Base-by-base conservation (phyloP, 1,140 invertebrate genomes). In the Heterodera schachtii region DNA sequence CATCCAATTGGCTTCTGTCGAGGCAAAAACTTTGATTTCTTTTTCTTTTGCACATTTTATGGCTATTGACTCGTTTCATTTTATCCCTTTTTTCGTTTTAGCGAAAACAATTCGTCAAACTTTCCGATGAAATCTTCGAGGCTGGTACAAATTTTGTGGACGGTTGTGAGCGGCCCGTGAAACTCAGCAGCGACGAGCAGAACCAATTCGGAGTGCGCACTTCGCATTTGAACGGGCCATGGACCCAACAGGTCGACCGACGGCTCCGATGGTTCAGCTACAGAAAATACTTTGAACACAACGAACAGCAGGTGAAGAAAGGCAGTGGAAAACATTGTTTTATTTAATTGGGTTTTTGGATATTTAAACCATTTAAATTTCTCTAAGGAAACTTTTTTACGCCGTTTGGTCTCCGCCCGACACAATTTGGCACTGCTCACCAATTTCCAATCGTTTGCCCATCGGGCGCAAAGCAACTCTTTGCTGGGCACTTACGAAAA, bases 401-500 rank as follows among this genome's bases (percentile, higher is more conserved):
- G 75, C 52, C 43, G 78, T 11, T 66, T 89, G 31, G 70, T 89
- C 4, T n/a, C 31, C 11, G 73, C 60, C 43, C 67, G 88, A 6
- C 82, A 90, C 80, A 16, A 82, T 52, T 79, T 89, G 1, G 89
- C 88, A 3, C 66, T 81, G 41, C 66, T 89, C 7, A 90, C 89
- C 41, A 88, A 88, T 21, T 90, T 85, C 75, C 83, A 87, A 76
- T 82, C 85, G 11, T 89, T 81, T 73, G 90, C 88, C 13, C 85
- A 89, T 71, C 73, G 88, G 7, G 87, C 89, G 9, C 89, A 90
- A 80, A 49, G 75, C 31, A 78, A 89, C 69, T 82, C 87, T 11
- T 71, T 90, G 9, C 75, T 89, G 5, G 78, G 82, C 64, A 82
- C 76, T 21, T 89, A 88, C 67, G 87, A 90, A 41, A 76, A 81